Evolutionary conservation across 1,140 invertebrate species (phyloP).

Genomic region (Eupristina koningsbergeri): DNA sequence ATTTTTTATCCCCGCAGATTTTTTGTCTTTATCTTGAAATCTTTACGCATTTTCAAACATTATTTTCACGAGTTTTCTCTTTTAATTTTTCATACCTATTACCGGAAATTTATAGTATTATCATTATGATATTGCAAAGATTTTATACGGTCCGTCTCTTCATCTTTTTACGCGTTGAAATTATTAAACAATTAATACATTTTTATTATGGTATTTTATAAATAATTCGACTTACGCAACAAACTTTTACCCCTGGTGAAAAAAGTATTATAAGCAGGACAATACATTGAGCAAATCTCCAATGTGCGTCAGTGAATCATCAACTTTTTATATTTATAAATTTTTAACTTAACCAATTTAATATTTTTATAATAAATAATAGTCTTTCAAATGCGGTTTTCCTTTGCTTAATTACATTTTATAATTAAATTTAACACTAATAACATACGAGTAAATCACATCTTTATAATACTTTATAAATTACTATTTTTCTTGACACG

Average conservation of each 20-base stretch:
- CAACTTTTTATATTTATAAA: slow-evolving; percentile 1
- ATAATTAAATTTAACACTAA: not conserved
- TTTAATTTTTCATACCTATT: too few relatives aligned
- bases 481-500: not conserved
- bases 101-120: too few relatives aligned
- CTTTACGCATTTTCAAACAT: too few relatives aligned
- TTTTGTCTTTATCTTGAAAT: too few relatives aligned
- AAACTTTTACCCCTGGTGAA: not conserved
- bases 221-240: not conserved
- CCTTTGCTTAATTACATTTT: not conserved
- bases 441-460: not conserved
- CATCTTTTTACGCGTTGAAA: not conserved
- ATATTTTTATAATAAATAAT: slow-evolving; percentile 10
- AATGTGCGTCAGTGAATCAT: slow-evolving; percentile 3
- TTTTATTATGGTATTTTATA: not conserved
- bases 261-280: not conserved
- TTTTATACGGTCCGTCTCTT: not conserved
- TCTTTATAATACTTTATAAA: not conserved
- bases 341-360: not conserved
- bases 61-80: too few relatives aligned
- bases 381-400: not conserved
- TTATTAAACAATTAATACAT: not conserved
- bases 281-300: not conserved
- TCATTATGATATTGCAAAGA: too few relatives aligned
- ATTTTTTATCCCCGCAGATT: too few relatives aligned